Percentiles rank a stretch among this genome's conserved stretches.
Conservation (phyloP, 1,140 invertebrate species). For the Calliphora vicina region DNA sequence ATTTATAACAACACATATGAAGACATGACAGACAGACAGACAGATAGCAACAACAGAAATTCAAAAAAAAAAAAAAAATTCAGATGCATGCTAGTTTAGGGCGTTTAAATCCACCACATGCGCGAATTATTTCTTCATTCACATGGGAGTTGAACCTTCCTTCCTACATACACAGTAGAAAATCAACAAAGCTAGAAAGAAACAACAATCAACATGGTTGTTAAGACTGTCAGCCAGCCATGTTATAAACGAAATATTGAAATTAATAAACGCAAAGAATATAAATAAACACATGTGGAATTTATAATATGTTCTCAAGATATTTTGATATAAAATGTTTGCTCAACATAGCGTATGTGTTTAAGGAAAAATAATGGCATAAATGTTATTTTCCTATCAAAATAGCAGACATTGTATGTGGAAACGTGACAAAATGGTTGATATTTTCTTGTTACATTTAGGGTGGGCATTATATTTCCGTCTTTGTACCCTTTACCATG, state of each 20-base stretch:
- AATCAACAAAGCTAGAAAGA: background rate
- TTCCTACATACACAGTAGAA: background rate
- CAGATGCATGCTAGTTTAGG: background rate
- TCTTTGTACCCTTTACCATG: too few relatives aligned
- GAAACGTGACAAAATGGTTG: background rate
- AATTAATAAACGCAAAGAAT: background rate
- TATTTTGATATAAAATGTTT: background rate
- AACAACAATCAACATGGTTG: slow-evolving; percentile 1
- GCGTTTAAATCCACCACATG: background rate
- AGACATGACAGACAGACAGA: too few relatives aligned
- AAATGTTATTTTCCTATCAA: background rate
- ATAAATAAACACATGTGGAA: background rate
- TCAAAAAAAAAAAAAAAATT: background rate
- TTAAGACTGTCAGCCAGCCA: background rate
- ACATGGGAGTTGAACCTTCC: background rate
- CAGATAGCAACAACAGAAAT: too few relatives aligned
- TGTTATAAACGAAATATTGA: background rate
- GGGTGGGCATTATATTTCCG: too few relatives aligned
- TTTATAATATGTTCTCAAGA: too few relatives aligned
- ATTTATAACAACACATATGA: too few relatives aligned
- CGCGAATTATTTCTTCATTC: background rate
- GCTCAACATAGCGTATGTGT: too few relatives aligned
- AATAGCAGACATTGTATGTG: background rate
- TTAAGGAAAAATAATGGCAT: background rate
- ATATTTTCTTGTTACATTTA: too few relatives aligned